Percentiles rank a stretch among this genome's conserved stretches.
phyloP scores from a whole-genome alignment of 2,888 invertebrate genomes.

The Pristionchus exspectatus region DNA sequence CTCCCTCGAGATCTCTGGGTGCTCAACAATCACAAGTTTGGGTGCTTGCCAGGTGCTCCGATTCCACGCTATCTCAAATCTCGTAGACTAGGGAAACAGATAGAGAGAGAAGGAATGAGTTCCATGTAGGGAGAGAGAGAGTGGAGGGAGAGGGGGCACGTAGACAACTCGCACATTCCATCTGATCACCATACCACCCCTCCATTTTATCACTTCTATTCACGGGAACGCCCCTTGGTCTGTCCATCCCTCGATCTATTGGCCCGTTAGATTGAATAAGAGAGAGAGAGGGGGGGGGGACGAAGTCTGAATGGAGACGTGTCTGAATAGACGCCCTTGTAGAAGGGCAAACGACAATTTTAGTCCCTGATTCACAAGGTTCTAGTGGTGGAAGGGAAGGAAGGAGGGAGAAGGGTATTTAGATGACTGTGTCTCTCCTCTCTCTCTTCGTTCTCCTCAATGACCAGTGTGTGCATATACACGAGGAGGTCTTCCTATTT shows the following conservation, averaged over 20 bases:
- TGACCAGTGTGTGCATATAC: not conserved
- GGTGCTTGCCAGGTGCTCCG: not conserved
- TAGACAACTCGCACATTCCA: not conserved
- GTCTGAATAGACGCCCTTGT: not conserved
- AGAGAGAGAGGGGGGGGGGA: not conserved
- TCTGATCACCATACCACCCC: not conserved
- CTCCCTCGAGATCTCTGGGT: not conserved
- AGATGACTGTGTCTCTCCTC: not conserved
- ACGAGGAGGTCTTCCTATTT: slow-evolving; percentile 19
- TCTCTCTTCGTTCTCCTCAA: slow-evolving; percentile 44
- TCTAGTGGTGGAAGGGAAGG: not conserved
- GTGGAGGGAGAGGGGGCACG: not conserved
- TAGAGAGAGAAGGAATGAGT: not conserved
- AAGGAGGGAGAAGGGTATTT: not conserved
- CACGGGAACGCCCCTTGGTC: not conserved
- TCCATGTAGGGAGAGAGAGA: not conserved
- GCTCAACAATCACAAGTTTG: not conserved
- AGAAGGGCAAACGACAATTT: not conserved
- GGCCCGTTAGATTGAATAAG: slow-evolving; percentile 18
- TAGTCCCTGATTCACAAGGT: not conserved
- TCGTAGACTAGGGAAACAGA: not conserved
- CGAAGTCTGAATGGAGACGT: not conserved
- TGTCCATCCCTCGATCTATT: not conserved
- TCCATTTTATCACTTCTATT: not conserved
- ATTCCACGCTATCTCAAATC: not conserved